These are phyloP conservation scores for Phaenicophaeus curvirostris DNA, from an alignment of 2,797 vertebrate species.

Conservation along the genomic window DNA sequence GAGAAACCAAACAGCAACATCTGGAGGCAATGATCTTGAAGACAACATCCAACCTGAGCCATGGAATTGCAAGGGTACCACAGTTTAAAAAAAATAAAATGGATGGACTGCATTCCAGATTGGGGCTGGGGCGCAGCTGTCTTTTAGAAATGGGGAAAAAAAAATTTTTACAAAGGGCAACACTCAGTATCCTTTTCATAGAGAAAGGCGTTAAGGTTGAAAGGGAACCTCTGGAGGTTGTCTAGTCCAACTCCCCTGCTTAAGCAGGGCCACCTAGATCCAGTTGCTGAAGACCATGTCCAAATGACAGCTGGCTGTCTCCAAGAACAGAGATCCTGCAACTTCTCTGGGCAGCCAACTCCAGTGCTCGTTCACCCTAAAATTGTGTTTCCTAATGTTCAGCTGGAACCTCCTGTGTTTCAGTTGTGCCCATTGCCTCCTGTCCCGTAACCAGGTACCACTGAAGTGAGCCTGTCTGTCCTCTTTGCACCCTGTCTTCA, in stretches of 20 bases:
- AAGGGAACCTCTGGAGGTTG: background rate
- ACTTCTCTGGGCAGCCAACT: background rate
- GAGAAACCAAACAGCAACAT: conserved; percentile 89
- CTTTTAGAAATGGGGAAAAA: background rate
- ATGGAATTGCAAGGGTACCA: conserved; percentile 40
- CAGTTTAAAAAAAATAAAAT: background rate
- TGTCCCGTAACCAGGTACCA: too few species aligned
- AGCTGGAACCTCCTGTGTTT: background rate
- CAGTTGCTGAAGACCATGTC: background rate
- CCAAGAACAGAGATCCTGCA: background rate
- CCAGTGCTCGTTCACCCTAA: background rate
- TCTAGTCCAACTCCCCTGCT: background rate
- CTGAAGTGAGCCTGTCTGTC: background rate
- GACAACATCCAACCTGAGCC: conserved; percentile 35
- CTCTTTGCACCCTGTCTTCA: background rate
- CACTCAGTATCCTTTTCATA: background rate
- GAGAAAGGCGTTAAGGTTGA: background rate
- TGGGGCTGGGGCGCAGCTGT: background rate
- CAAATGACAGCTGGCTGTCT: background rate
- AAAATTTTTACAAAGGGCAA: background rate
- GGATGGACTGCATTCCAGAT: background rate
- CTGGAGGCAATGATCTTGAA: conserved; percentile 82
- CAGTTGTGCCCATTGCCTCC: background rate
- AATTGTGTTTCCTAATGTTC: accelerated
- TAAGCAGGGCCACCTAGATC: background rate